Evolutionary conservation across 2,888 invertebrate species (phyloP).

Genomic region (Corythucha ciliata): DNA sequence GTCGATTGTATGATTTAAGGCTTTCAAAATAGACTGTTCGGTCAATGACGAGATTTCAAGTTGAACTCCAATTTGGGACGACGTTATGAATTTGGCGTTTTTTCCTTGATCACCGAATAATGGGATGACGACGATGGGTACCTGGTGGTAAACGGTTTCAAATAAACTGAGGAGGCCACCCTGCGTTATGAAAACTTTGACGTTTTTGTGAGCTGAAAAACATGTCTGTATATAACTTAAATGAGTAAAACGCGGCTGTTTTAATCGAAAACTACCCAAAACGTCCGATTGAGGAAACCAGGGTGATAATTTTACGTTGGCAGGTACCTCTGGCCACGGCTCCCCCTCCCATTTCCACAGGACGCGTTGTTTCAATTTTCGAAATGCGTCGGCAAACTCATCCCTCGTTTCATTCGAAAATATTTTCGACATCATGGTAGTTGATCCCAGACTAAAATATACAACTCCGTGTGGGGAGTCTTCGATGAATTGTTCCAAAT

Average conservation of each 20-base stretch:
- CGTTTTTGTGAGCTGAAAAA: slow-evolving; percentile 35
- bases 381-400: slow-evolving; percentile 57
- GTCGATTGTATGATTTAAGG: slow-evolving; percentile 41
- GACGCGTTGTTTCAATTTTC: slow-evolving; percentile 65
- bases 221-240: no score
- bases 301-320: slow-evolving; percentile 60
- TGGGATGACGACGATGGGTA: slow-evolving; percentile 35
- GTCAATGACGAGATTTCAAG: slow-evolving; percentile 41
- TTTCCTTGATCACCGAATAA: slow-evolving; percentile 38
- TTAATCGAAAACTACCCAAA: slow-evolving; percentile 22
- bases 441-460: slow-evolving; percentile 78
- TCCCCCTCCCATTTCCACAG: slow-evolving; percentile 73
- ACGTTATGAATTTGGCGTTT: slow-evolving; percentile 41
- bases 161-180: slow-evolving; percentile 32
- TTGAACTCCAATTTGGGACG: slow-evolving; percentile 41
- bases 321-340: slow-evolving; percentile 60
- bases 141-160: slow-evolving; percentile 33
- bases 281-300: slow-evolving; percentile 56
- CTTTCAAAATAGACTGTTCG: slow-evolving; percentile 36
- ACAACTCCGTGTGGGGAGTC: slow-evolving; percentile 57
- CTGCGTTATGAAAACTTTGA: slow-evolving; percentile 34
- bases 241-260: no score
- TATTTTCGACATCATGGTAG: slow-evolving; percentile 64
- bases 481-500: slow-evolving; percentile 60
- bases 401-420: slow-evolving; percentile 55